These are phyloP conservation scores for Drosophila merina DNA, from an alignment of 2,888 invertebrate species.

Conservation along the genomic window DNA sequence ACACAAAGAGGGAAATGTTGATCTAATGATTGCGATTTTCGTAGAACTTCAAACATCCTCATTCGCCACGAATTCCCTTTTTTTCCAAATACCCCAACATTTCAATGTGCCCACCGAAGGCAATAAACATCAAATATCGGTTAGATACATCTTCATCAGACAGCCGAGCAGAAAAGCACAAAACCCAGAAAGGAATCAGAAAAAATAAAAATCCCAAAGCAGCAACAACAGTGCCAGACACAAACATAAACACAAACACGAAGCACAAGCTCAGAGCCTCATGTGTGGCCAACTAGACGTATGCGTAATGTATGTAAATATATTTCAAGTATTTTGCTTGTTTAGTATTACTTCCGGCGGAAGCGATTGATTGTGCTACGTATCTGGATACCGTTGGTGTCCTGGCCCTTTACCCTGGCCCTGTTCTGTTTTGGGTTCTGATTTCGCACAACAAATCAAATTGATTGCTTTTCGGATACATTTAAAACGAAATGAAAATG, in stretches of 20 bases:
- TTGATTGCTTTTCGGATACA: slow-evolving; percentile 73
- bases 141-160: slow-evolving; percentile 78
- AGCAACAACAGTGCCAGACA: slow-evolving; percentile 30
- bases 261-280: slow-evolving; percentile 9
- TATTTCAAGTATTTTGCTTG: slow-evolving; percentile 77
- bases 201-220: slow-evolving; percentile 2
- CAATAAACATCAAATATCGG: slow-evolving; percentile 78
- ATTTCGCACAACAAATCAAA: slow-evolving; percentile 76
- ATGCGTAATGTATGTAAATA: slow-evolving; percentile 76
- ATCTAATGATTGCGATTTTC: slow-evolving; percentile 60
- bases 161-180: slow-evolving; percentile 39
- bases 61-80: slow-evolving; percentile 7
- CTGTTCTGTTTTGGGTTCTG: slow-evolving; percentile 56
- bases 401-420: neutral
- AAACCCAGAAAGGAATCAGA: slow-evolving; percentile 13
- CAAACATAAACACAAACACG: slow-evolving; percentile 17
- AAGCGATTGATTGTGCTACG: slow-evolving; percentile 74
- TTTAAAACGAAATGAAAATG: slow-evolving; percentile 60
- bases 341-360: slow-evolving; percentile 75
- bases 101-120: slow-evolving; percentile 66
- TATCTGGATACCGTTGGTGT: slow-evolving; percentile 29
- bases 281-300: slow-evolving; percentile 63
- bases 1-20: slow-evolving; percentile 34
- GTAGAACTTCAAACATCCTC: slow-evolving; percentile 43
- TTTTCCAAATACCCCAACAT: slow-evolving; percentile 40